Conservation (phyloP, 2,888 invertebrate genomes). For the Nycteola revayana region DNA sequence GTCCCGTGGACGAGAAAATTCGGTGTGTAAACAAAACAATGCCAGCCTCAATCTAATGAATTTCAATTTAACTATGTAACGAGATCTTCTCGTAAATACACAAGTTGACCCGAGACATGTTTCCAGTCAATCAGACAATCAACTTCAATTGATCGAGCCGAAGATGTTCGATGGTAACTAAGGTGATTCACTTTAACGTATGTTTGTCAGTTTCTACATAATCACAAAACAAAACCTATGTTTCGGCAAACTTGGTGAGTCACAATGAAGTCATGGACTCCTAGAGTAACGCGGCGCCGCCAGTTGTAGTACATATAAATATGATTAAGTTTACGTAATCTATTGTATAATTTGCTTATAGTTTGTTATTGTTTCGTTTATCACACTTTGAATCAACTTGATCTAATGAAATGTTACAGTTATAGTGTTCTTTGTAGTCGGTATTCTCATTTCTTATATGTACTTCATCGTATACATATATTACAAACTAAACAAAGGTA, state of each 20-base stretch:
- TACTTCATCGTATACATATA: too few species aligned
- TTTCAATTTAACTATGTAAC: conserved; percentile 43
- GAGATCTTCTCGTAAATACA: conserved; percentile 43
- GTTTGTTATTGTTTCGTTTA: conserved; percentile 39
- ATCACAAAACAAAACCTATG: conserved; percentile 25
- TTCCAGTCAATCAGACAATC: conserved; percentile 57
- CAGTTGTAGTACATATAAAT: conserved; percentile 10
- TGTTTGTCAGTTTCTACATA: conserved; percentile 43
- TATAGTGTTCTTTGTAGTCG: conserved; percentile 16
- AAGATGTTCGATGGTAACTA: conserved; percentile 28
- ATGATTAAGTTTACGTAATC: conserved; percentile 41
- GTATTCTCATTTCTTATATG: too few species aligned
- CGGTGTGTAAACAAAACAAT: conserved; percentile 8
- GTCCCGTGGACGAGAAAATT: conserved; percentile 7
- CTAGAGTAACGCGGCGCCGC: conserved; percentile 16
- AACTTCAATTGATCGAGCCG: conserved; percentile 56
- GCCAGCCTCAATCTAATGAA: conserved; percentile 32
- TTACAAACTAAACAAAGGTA: conserved; percentile 9
- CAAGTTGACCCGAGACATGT: conserved; percentile 47
- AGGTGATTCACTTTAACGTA: conserved; percentile 44
- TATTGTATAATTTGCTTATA: conserved; percentile 38
- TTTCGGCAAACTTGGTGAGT: conserved; percentile 49
- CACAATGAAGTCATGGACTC: conserved; percentile 50
- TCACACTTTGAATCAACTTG: conserved; percentile 21
- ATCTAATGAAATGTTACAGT: conserved; percentile 21